Conservation (phyloP, 2,888 invertebrate genomes). For the Matsumyia berberina region DNA sequence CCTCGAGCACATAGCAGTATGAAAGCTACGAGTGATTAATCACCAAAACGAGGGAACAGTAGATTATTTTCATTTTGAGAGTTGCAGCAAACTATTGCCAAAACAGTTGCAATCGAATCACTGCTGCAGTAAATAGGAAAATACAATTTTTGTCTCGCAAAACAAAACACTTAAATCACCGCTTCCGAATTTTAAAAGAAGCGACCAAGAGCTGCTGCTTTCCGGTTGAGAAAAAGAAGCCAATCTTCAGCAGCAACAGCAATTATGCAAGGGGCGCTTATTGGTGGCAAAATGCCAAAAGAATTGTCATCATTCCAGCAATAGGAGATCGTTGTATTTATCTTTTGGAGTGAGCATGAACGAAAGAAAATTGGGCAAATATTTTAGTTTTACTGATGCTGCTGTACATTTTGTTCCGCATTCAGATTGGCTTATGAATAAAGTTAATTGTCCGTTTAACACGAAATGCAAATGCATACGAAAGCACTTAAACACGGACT, state of each 20-base stretch:
- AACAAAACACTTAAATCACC: not conserved
- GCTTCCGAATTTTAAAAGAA: not conserved
- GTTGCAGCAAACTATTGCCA: not conserved
- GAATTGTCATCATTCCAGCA: constrained; percentile 18
- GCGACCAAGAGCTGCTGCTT: not conserved
- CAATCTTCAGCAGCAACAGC: constrained; percentile 2
- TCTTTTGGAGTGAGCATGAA: not conserved
- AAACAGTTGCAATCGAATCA: not conserved
- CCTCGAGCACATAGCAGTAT: not conserved
- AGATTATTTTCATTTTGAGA: not conserved
- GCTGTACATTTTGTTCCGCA: not conserved
- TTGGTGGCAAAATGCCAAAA: constrained; percentile 26
- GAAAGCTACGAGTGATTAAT: constrained; percentile 23
- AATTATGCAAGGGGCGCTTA: not conserved
- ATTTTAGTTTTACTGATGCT: not conserved
- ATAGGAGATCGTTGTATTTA: not conserved
- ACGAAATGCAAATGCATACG: not conserved
- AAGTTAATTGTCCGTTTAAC: not conserved
- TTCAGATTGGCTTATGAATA: not conserved
- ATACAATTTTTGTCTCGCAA: not conserved
- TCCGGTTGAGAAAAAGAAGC: constrained; percentile 2
- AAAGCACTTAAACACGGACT: not conserved
- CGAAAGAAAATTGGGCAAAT: not conserved
- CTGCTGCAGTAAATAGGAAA: not conserved
- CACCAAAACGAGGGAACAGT: constrained; percentile 4